Conservation (phyloP, 2,113 vertebrate genomes). For the Chaetorhynchus papuensis region DNA sequence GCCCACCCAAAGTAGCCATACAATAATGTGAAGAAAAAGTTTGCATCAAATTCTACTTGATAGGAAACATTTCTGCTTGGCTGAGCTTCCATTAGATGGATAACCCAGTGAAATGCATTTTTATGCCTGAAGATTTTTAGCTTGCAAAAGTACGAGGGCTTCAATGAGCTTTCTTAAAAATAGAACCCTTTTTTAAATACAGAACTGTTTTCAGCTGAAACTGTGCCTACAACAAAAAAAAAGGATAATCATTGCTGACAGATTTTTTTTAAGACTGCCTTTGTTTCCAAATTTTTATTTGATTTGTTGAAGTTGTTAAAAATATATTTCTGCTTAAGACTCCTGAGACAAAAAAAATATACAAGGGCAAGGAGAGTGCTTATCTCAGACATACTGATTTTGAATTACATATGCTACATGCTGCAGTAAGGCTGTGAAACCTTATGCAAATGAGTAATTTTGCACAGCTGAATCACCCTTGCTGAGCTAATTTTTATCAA, state of each 20-base stretch:
- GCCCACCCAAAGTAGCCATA: background rate
- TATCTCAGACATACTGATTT: background rate
- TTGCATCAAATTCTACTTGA: background rate
- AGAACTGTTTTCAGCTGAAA: background rate
- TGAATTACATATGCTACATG: background rate
- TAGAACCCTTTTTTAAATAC: background rate
- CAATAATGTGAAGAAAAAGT: background rate
- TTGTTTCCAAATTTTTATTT: conserved; percentile 4
- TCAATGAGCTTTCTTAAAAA: background rate
- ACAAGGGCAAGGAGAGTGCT: background rate
- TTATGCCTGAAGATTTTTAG: background rate
- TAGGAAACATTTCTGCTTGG: background rate
- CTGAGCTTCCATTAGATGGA: background rate
- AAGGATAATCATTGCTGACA: background rate
- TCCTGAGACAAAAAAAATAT: background rate
- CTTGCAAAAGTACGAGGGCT: background rate
- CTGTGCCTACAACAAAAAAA: background rate
- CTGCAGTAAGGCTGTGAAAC: background rate
- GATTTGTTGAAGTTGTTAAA: background rate
- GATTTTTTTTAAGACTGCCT: background rate
- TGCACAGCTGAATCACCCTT: background rate
- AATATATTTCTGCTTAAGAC: background rate
- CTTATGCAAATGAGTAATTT: background rate
- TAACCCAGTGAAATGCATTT: background rate
- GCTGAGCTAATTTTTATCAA: conserved; percentile 9